These are phyloP conservation scores for Amphiprion ocellaris DNA, from an alignment of 2,113 vertebrate genomes.

Conservation along the genomic window DNA sequence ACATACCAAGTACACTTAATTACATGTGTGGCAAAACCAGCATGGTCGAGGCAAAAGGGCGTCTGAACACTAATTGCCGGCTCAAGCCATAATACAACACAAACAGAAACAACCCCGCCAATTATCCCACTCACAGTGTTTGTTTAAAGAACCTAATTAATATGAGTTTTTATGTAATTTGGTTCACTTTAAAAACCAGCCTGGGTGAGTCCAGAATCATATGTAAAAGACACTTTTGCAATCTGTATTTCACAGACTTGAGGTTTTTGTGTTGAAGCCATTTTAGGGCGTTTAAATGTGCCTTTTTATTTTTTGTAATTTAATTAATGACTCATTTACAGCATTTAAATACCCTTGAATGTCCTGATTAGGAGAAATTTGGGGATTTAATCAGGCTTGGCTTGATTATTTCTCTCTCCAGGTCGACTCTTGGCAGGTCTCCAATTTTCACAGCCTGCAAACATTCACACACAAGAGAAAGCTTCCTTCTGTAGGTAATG, in stretches of 20 bases:
- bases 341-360: constrained; percentile 40
- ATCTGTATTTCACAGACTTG: constrained; percentile 14
- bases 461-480: constrained; percentile 21
- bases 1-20: not conserved
- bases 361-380: constrained; percentile 33
- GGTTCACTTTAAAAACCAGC: not conserved
- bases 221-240: not conserved
- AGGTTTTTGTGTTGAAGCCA: not conserved
- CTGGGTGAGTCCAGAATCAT: not conserved
- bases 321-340: constrained; percentile 22
- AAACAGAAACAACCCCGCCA: not conserved
- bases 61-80: not conserved
- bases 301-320: constrained; percentile 25
- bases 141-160: not conserved
- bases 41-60: not conserved
- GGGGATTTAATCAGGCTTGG: constrained; percentile 32
- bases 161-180: not conserved
- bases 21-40: not conserved
- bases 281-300: constrained; percentile 21
- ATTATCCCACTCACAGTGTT: not conserved
- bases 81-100: not conserved
- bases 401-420: constrained; percentile 43
- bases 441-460: constrained; percentile 44
- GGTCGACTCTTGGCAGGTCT: constrained; percentile 35
- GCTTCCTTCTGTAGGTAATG: constrained; percentile 3